A percentile compares a stretch with the other conserved stretches of the same genome.
These are phyloP conservation scores for Oplegnathus fasciatus DNA, from an alignment of 2,113 vertebrate genomes.

Conservation along the genomic window DNA sequence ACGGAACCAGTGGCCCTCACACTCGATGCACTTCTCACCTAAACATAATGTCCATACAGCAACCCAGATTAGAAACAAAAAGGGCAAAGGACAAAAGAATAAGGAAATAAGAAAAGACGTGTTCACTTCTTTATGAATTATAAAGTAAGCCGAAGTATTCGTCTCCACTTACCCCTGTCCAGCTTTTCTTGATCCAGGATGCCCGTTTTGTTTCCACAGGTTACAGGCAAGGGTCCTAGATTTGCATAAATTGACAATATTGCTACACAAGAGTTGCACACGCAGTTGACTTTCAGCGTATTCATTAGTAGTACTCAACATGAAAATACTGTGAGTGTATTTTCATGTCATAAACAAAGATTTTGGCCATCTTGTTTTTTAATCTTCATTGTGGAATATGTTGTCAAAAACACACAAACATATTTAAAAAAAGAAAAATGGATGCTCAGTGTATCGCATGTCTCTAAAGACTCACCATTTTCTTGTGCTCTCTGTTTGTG, in stretches of 20 bases:
- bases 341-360: background rate
- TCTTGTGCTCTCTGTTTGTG: background rate
- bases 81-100: background rate
- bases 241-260: background rate
- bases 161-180: slow-evolving; percentile 25
- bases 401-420: background rate
- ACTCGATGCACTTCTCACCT: slow-evolving; percentile 62
- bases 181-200: slow-evolving; percentile 48
- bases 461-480: background rate
- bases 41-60: background rate
- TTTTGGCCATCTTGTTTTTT: background rate
- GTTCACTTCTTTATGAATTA: background rate
- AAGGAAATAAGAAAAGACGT: background rate
- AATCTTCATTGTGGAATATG: too few relatives aligned
- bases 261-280: background rate
- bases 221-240: slow-evolving; percentile 35
- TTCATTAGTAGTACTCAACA: background rate
- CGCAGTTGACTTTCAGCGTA: background rate
- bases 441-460: background rate
- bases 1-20: background rate
- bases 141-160: background rate
- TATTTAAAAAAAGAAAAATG: background rate
- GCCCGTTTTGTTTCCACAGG: slow-evolving; percentile 72
- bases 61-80: background rate
- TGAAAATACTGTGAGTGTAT: background rate